Evolutionary conservation across 2,797 vertebrate species (phyloP), one percentile per base, ranked within the genome.

Genomic region (Argya squamiceps): DNA sequence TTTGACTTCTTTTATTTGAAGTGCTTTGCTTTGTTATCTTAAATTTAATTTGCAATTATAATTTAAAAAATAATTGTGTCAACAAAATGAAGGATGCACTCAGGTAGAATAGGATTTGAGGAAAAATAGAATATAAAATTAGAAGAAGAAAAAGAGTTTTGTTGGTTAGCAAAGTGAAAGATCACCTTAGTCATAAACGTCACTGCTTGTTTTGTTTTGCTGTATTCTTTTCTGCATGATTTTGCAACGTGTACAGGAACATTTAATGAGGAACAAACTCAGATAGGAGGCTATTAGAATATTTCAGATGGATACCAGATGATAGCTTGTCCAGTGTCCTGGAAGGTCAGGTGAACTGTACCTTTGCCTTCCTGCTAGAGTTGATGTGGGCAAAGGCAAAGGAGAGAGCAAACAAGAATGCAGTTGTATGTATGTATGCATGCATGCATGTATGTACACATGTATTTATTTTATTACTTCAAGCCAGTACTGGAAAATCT

Each of bases 1-100:
- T 92, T 95, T 95, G 88, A 88, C 73, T 63, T 90, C 46, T 90
- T 89, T 89, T 50, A 49, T 95, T 92, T 91, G 63, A 94, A 96
- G 74, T 78, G n/a, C 32, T 82, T 89, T 88, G 30, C 62, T 96
- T 94, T 95, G 76, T 88, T 92, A 71, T 84, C 65, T 76, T 81
- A 78, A 44, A 65, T 84, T 95, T 81, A 23, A 86, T 64, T 81
- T 93, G 37, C 18, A 59, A 78, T 92, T 34, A 19, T 73, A 71
- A 86, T 81, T 86, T 69, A 1, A 16, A 62, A 93, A 94, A 76
- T 41, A 62, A 73, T 88, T 85, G 18, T 79, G 68, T 77, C 59
- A 64, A 62, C 43, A 91, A 84, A 71, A 92, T 50, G 39, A 81
- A 93, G 32, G 9, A 12, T 62, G 73, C 43, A 47, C 75, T 90